Percentiles rank a stretch among this genome's conserved stretches.
These are phyloP conservation scores for Pelvicachromis taeniatus DNA, from an alignment of 2,113 vertebrate species.

Conservation along the genomic window DNA sequence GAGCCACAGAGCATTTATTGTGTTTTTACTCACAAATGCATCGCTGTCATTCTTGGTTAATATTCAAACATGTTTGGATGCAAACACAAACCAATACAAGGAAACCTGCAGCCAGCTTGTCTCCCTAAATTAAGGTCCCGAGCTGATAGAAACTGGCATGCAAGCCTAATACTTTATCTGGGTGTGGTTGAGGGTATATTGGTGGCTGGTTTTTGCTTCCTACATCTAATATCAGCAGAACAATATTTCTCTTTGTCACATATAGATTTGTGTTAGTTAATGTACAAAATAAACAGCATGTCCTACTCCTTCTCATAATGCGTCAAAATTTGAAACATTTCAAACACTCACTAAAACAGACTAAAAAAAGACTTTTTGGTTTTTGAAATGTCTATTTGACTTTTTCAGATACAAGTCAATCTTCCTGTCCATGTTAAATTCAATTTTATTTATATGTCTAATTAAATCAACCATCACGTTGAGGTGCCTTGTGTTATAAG, in stretches of 20 bases:
- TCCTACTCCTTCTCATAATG: not conserved
- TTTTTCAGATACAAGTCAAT: not conserved
- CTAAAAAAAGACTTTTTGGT: not conserved
- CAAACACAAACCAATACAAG: not conserved
- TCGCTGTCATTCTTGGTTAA: not conserved
- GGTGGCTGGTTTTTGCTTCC: not conserved
- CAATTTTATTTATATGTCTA: not conserved
- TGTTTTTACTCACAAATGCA: not conserved
- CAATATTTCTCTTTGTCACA: not conserved
- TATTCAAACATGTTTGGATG: not conserved
- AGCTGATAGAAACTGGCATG: constrained; percentile 30
- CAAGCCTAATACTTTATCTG: not conserved
- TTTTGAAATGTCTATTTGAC: not conserved
- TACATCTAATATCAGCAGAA: not conserved
- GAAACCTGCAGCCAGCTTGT: not conserved
- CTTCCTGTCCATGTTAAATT: not conserved
- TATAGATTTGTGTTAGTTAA: not conserved
- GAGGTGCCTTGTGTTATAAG: not conserved
- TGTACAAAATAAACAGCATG: not conserved
- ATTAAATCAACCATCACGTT: not conserved
- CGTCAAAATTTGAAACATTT: not conserved
- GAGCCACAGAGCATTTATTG: not conserved
- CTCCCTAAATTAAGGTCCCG: not conserved
- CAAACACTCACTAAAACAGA: not conserved
- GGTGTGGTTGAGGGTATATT: not conserved